These are phyloP conservation scores for Rhopilema esculentum DNA, from an alignment of 30 jellyfish, hydroid and myxozoan genomes.

Conservation along the genomic window DNA sequence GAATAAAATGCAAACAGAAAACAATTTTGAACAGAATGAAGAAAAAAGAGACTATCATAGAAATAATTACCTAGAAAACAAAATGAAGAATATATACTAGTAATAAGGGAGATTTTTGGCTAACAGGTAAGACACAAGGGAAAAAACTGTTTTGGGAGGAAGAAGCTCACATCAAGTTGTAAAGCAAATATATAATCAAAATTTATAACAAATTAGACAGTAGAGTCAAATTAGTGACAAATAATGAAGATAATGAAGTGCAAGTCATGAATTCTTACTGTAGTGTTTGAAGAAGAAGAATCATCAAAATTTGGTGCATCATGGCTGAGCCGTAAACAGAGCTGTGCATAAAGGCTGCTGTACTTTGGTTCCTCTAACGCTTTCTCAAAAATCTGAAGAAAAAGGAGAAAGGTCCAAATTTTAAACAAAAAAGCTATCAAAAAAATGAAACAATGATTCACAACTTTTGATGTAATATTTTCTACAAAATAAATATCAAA, in stretches of 20 bases:
- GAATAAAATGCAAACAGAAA: too few species aligned
- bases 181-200: too few species aligned
- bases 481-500: not conserved
- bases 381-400: slow-evolving; percentile 84
- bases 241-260: not conserved
- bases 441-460: not conserved
- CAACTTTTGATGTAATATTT: not conserved
- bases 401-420: not conserved
- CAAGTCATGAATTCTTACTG: slow-evolving; percentile 49
- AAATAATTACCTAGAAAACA: too few species aligned
- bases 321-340: slow-evolving; percentile 84
- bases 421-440: not conserved
- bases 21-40: too few species aligned
- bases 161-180: too few species aligned
- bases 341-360: slow-evolving; percentile 88
- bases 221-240: not conserved
- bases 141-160: too few species aligned
- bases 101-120: too few species aligned
- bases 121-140: too few species aligned
- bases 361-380: slow-evolving; percentile 92
- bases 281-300: slow-evolving; percentile 63
- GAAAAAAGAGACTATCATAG: too few species aligned
- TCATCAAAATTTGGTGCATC: slow-evolving; percentile 97
- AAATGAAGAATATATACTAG: too few species aligned
- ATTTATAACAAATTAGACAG: not conserved